Evolutionary conservation across 2,888 invertebrate genomes (phyloP).

Genomic region (Eumacrocentrus americanus): DNA sequence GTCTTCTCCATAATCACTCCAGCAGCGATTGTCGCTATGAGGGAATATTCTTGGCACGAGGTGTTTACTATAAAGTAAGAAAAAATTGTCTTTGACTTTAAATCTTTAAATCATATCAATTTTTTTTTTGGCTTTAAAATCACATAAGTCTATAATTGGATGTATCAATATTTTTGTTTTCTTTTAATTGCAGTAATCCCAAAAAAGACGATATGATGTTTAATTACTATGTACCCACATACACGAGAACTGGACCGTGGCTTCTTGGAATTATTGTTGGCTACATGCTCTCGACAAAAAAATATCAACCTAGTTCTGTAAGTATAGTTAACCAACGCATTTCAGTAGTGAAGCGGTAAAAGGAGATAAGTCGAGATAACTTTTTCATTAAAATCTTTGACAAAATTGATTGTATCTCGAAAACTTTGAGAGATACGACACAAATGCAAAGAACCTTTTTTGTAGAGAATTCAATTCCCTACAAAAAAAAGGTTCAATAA

Average conservation of each 20-base stretch:
- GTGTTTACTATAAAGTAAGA: no score
- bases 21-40: conserved; percentile 54
- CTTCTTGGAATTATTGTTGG: conserved; percentile 37
- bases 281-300: conserved; percentile 25
- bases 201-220: neutral
- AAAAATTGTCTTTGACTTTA: no score
- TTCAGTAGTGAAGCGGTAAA: neutral
- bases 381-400: no score
- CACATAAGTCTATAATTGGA: neutral
- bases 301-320: conserved; percentile 18
- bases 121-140: no score
- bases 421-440: no score
- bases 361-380: no score
- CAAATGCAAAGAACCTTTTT: no score
- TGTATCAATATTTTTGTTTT: neutral
- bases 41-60: conserved; percentile 55
- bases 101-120: no score
- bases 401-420: no score
- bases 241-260: conserved; percentile 36
- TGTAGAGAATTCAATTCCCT: no score
- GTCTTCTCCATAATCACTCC: conserved; percentile 50
- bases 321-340: neutral
- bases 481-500: no score
- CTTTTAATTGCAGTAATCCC: neutral
- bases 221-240: conserved; percentile 33